phyloP scores from a whole-genome alignment of 2,797 vertebrate genomes.

The Chanos chanos region DNA sequence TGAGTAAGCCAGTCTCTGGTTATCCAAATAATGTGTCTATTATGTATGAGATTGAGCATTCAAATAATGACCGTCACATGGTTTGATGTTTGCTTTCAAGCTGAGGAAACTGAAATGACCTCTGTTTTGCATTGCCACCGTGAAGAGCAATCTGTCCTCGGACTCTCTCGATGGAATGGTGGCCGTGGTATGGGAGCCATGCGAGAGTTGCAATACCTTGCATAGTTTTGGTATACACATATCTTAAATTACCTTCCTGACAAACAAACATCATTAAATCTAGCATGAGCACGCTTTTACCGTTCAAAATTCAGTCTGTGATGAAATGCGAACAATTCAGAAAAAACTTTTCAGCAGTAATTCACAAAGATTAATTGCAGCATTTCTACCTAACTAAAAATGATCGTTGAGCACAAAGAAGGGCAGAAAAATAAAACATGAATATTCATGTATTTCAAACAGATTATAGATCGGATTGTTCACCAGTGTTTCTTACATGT shows the following conservation, averaged over 20 bases:
- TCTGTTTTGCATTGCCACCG: constrained; percentile 6
- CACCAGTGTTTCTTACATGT: too few species aligned
- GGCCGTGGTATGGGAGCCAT: not conserved
- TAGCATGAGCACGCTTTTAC: too few species aligned
- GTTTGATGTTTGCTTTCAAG: constrained; percentile 11
- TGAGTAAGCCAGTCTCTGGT: constrained; percentile 6
- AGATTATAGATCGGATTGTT: too few species aligned
- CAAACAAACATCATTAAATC: not conserved
- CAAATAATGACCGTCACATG: constrained; percentile 19
- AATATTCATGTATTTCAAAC: too few species aligned
- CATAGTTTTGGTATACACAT: not conserved
- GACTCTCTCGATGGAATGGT: not conserved
- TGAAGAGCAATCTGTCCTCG: not conserved
- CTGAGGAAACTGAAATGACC: constrained; percentile 11
- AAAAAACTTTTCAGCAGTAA: too few species aligned
- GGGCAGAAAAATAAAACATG: too few species aligned
- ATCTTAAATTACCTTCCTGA: constrained; percentile 16
- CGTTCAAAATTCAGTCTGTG: too few species aligned
- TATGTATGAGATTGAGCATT: not conserved
- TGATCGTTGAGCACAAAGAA: too few species aligned
- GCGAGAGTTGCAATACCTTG: constrained; percentile 5
- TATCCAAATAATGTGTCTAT: not conserved
- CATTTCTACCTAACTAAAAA: too few species aligned
- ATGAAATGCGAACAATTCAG: too few species aligned
- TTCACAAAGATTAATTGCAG: too few species aligned